These are phyloP conservation scores for Holotrichia oblita DNA, from an alignment of 1,140 invertebrate genomes.

Conservation along the genomic window DNA sequence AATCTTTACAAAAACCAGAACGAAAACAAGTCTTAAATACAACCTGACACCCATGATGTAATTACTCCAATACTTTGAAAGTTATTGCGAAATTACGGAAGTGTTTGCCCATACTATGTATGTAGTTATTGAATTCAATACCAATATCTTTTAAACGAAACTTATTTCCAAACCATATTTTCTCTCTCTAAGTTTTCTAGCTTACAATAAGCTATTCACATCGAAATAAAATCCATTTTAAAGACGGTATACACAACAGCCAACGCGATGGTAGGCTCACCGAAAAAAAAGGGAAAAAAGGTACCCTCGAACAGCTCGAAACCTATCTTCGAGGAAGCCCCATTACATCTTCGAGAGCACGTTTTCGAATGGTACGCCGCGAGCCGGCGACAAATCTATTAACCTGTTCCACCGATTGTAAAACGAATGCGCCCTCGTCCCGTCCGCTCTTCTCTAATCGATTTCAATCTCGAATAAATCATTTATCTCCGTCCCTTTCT, in stretches of 20 bases:
- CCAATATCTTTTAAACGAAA: too few species aligned
- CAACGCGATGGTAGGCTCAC: neutral
- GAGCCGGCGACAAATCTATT: neutral
- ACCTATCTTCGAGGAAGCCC: neutral
- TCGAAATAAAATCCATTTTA: neutral
- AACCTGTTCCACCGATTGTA: slow-evolving; percentile 14
- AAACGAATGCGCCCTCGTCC: neutral
- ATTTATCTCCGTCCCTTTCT: neutral
- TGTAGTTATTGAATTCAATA: too few species aligned
- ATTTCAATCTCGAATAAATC: neutral
- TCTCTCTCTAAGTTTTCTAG: neutral
- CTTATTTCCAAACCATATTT: too few species aligned
- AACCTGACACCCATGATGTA: too few species aligned
- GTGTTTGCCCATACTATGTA: too few species aligned
- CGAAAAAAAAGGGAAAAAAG: neutral
- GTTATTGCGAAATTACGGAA: too few species aligned
- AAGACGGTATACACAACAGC: neutral
- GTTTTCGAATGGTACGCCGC: neutral
- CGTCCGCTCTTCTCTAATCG: neutral
- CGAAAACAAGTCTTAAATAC: too few species aligned
- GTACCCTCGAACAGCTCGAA: neutral
- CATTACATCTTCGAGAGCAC: slow-evolving; percentile 15
- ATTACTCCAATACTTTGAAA: too few species aligned
- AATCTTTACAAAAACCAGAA: too few species aligned
- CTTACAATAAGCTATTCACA: neutral